Evolutionary conservation across 2,113 vertebrate genomes (phyloP), one percentile per base, ranked within the genome.

Genomic region (Electrona antarctica): DNA sequence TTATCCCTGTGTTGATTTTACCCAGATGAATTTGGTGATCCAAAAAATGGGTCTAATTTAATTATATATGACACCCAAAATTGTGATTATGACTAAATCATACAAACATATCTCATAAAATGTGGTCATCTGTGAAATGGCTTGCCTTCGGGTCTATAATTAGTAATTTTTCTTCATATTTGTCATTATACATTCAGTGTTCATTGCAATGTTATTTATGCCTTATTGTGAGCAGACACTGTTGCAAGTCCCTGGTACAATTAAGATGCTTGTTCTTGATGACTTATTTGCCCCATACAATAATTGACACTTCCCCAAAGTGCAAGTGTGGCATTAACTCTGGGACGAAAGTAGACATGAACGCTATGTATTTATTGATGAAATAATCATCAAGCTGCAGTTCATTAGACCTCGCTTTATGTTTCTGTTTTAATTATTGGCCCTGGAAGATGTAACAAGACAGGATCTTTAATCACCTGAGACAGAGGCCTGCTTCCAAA

Each of bases 381-480:
- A 83, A 90, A 91, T 92, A 90, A 91, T 92, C 88, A 90, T 91
- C 78, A 82, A 90, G 85, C 80, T 82, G 58, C 77, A n/a, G 14
- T 90, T 93, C 92, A 95, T 94, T 94, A 93, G 88, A 83, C 66
- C 73, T 70, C 62, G 78, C 83, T 89, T 93, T 91, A 92, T 77
- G 79, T 88, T 91, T 92, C 88, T 73, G 77, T 83, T 91, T 94
- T 91, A 93, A 94, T 94, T 92, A 92, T 87, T 90, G 90, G 82
- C 85, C 84, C 90, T 83, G 84, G 83, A 85, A 88, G 88, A 83
- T 87, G 83, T 73, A 77, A 90, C 85, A 79, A 78, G 88, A 94
- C 85, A 65, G 71, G 85, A 90, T 87, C 87, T 91, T 90, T 92
- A 78, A 85, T 91, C 87, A 91, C 66, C 82, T 67, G 71, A 87